A percentile compares a stretch with the other conserved stretches of the same genome.
Evolutionary conservation across 1,140 invertebrate genomes (phyloP).

Genomic region (Drosophila funebris): DNA sequence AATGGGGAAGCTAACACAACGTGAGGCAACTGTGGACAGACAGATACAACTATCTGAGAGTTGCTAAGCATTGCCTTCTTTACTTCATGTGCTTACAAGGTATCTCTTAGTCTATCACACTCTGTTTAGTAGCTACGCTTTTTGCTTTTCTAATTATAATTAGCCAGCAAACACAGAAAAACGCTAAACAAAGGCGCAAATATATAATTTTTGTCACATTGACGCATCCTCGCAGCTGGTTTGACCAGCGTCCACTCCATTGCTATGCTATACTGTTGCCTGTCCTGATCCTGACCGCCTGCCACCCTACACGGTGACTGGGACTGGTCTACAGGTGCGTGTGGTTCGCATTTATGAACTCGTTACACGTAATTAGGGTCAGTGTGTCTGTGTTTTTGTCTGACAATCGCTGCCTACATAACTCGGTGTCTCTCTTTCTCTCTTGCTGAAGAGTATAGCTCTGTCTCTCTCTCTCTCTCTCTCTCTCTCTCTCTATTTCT

Average conservation of each 20-base stretch:
- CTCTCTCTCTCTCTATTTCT: background rate
- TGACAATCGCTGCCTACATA: background rate
- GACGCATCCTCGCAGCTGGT: background rate
- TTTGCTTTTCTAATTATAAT: slow-evolving; percentile 69
- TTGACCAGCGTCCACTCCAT: background rate
- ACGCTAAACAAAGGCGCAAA: background rate
- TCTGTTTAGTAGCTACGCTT: background rate
- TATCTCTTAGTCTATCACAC: background rate
- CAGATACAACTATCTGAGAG: too few relatives aligned
- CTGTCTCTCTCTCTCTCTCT: background rate
- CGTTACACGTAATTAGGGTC: slow-evolving; percentile 81
- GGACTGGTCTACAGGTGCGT: slow-evolving; percentile 61
- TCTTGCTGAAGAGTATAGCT: too few relatives aligned
- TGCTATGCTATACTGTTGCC: background rate
- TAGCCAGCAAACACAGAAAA: slow-evolving; percentile 53
- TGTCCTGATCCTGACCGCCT: background rate
- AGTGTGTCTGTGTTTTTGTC: slow-evolving; percentile 48
- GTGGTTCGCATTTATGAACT: slow-evolving; percentile 73
- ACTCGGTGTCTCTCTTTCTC: slow-evolving; percentile 9
- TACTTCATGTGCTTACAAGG: background rate
- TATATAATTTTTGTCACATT: slow-evolving; percentile 49
- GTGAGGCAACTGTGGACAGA: too few relatives aligned
- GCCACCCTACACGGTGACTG: too few relatives aligned
- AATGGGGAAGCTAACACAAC: too few relatives aligned
- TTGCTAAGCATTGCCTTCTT: too few relatives aligned